Evolutionary conservation across 2,113 vertebrate species (phyloP).

Genomic region (Xerus inauris): DNA sequence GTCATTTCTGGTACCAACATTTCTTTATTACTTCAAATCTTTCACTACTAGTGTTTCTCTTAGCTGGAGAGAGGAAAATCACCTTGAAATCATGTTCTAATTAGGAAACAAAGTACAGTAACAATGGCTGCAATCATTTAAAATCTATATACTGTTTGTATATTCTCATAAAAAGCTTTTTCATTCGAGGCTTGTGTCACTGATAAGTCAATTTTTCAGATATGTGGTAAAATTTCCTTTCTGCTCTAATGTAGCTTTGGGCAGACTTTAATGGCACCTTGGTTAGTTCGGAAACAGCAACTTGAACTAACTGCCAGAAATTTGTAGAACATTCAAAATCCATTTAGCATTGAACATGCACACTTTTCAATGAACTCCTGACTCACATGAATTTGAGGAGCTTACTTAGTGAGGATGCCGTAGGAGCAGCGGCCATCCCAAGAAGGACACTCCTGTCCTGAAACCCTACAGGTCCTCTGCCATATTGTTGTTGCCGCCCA

Average conservation of each 20-base stretch:
- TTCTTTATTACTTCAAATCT: neutral
- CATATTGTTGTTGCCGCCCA: neutral
- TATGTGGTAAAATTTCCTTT: neutral
- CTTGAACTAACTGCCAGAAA: slow-evolving; percentile 26
- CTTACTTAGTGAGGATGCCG: neutral
- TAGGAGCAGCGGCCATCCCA: neutral
- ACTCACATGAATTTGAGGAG: neutral
- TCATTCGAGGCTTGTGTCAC: neutral
- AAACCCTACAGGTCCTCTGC: neutral
- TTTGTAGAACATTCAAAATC: neutral
- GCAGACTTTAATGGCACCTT: neutral
- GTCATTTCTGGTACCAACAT: neutral
- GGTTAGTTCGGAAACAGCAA: neutral
- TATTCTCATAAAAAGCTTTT: neutral
- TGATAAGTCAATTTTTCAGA: slow-evolving; percentile 31
- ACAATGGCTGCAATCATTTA: neutral
- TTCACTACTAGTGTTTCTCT: neutral
- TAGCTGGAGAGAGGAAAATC: slow-evolving; percentile 23
- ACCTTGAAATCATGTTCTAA: neutral
- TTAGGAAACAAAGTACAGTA: neutral
- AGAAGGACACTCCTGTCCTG: neutral
- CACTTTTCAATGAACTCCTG: neutral
- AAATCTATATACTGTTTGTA: no score
- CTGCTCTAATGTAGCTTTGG: neutral
- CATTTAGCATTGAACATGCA: neutral